Percentiles rank a stretch among this genome's conserved stretches.
Evolutionary conservation across 2,888 invertebrate genomes (phyloP).

Genomic region (Apamea crenata): DNA sequence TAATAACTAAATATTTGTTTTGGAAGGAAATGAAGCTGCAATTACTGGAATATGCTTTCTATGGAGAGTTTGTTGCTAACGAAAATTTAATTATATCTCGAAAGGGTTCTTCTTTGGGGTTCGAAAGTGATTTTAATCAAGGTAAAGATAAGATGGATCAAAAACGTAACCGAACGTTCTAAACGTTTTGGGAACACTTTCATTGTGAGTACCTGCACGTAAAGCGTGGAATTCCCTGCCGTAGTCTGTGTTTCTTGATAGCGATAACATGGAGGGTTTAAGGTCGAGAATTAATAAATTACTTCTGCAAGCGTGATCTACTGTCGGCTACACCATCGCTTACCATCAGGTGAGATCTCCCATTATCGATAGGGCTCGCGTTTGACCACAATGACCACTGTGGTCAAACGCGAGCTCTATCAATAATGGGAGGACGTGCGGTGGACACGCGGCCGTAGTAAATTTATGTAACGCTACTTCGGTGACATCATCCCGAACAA

Average conservation of each 20-base stretch:
- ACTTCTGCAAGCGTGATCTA: neutral
- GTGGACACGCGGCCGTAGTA: neutral
- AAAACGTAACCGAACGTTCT: neutral
- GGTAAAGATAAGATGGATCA: neutral
- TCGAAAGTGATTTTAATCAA: neutral
- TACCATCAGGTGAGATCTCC: neutral
- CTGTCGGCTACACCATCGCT: neutral
- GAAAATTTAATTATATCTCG: neutral
- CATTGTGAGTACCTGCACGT: neutral
- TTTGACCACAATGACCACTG: neutral
- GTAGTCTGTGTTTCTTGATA: neutral
- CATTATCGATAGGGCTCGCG: no score
- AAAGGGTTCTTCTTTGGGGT: no score
- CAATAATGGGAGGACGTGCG: neutral
- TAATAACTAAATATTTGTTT: constrained; percentile 21
- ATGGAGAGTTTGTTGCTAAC: neutral
- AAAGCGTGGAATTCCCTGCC: neutral
- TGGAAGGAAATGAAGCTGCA: neutral
- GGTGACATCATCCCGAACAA: neutral
- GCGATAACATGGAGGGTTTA: neutral
- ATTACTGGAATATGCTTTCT: neutral
- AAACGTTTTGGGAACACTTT: neutral
- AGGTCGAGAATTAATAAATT: neutral
- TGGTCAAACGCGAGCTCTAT: neutral
- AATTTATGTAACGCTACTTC: neutral